Conservation (phyloP, 2,888 invertebrate species). For the Parnassius apollo region DNA sequence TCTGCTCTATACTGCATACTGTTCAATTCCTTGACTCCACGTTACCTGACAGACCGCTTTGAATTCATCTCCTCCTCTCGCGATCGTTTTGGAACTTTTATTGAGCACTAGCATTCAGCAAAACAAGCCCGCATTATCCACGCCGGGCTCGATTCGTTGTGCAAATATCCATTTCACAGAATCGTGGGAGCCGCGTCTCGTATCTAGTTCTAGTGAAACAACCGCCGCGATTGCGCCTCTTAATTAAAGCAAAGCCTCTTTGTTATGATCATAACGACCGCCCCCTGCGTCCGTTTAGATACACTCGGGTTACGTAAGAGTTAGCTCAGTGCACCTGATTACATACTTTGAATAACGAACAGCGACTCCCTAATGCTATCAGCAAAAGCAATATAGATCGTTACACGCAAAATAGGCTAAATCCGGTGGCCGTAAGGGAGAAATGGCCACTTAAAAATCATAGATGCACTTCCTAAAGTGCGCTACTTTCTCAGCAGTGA, state of each 20-base stretch:
- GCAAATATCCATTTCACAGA: constrained; percentile 17
- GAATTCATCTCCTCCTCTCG: too few relatives aligned
- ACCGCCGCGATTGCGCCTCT: background rate
- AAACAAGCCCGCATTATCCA: constrained; percentile 8
- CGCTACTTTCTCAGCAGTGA: too few relatives aligned
- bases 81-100: background rate
- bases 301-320: constrained; percentile 1
- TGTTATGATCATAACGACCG: background rate
- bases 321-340: background rate
- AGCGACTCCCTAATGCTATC: too few relatives aligned
- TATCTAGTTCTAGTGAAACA: background rate
- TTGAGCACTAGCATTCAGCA: constrained; percentile 1
- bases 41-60: too few relatives aligned
- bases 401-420: too few relatives aligned
- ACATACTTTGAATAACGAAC: background rate
- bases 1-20: too few relatives aligned
- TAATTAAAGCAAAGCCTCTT: background rate
- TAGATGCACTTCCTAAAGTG: too few relatives aligned
- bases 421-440: too few relatives aligned
- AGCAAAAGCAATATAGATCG: too few relatives aligned
- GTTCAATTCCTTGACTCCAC: too few relatives aligned
- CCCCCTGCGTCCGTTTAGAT: background rate
- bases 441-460: too few relatives aligned
- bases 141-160: constrained; percentile 17
- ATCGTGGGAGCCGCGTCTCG: constrained; percentile 18